Evolutionary conservation across 2,888 invertebrate genomes (phyloP).

Genomic region (Onthophagus sagittarius): DNA sequence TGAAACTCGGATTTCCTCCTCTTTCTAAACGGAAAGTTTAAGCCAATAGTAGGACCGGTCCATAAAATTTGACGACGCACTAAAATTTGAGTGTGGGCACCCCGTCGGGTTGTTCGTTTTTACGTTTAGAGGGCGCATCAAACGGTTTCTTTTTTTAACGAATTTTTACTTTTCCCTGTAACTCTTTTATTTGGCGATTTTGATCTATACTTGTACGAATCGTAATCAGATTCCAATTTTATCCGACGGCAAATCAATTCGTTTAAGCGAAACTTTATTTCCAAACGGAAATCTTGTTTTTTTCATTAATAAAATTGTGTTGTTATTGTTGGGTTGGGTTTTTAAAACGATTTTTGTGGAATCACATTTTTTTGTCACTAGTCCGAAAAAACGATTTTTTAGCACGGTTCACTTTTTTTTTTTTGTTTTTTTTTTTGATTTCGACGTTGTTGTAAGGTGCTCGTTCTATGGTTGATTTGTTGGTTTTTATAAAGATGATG

Average conservation of each 20-base stretch:
- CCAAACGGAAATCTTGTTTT: too few species aligned
- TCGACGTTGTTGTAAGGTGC: background rate
- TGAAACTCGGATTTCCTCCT: background rate
- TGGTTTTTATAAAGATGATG: conserved; percentile 31
- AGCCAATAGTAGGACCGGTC: background rate
- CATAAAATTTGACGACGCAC: background rate
- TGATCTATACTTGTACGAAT: background rate
- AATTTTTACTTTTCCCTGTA: too few species aligned
- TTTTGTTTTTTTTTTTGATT: background rate
- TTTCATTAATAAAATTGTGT: background rate
- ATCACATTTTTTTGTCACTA: background rate
- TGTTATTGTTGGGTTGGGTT: conserved; percentile 13
- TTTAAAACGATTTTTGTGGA: background rate
- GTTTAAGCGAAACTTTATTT: too few species aligned
- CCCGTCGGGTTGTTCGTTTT: background rate
- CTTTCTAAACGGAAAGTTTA: background rate
- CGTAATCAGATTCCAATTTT: too few species aligned
- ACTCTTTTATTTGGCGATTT: background rate
- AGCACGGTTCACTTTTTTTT: background rate
- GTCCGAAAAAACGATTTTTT: background rate
- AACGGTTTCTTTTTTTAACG: background rate
- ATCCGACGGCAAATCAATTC: too few species aligned
- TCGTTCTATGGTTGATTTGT: conserved; percentile 15
- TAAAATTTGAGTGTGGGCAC: background rate
- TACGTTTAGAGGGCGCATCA: background rate